These are phyloP conservation scores for Brenthis hecate DNA, from an alignment of 2,888 invertebrate genomes.

Conservation along the genomic window DNA sequence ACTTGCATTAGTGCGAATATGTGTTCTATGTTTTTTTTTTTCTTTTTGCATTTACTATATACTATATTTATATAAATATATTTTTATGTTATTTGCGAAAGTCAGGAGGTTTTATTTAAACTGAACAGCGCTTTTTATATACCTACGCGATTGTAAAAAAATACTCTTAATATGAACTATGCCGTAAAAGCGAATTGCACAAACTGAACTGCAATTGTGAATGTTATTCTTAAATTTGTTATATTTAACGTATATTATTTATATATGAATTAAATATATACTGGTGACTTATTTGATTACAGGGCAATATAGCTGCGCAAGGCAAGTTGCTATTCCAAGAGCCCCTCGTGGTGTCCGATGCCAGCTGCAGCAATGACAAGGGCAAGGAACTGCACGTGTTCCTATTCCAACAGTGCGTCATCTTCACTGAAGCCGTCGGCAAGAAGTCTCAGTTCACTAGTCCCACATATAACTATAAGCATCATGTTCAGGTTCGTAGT, in stretches of 20 bases:
- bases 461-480: conserved; percentile 97
- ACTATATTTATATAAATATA: no score
- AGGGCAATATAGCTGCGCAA: conserved; percentile 98
- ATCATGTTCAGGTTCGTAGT: conserved; percentile 92
- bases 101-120: no score
- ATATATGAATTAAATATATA: background rate
- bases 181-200: no score
- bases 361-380: conserved; percentile 67
- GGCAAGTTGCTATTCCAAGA: conserved; percentile 96
- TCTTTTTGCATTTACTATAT: no score
- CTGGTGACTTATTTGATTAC: conserved; percentile 49
- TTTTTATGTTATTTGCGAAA: no score
- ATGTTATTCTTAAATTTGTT: no score
- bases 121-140: no score
- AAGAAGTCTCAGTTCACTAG: conserved; percentile 95
- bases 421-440: conserved; percentile 96
- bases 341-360: conserved; percentile 87
- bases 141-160: no score
- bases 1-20: no score
- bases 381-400: conserved; percentile 95
- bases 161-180: no score
- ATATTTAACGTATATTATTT: background rate
- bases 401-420: conserved; percentile 98
- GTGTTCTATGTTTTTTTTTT: no score
- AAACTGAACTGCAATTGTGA: no score